phyloP scores from a whole-genome alignment of 2,797 vertebrate species.

The Phrynocephalus vlangalii region DNA sequence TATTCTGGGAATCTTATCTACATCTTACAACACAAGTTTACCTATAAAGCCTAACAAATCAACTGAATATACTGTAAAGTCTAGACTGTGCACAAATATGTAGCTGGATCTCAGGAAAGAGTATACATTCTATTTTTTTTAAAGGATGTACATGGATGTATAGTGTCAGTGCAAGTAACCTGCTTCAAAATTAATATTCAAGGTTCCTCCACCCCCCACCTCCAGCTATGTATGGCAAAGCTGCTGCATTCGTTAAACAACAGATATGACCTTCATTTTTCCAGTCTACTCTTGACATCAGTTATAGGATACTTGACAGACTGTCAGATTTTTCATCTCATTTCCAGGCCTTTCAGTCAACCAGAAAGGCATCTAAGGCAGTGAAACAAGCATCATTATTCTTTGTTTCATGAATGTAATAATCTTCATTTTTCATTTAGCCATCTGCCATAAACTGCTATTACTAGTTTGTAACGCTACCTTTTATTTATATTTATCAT shows the following conservation, averaged over 20 bases:
- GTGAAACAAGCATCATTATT: slow-evolving; percentile 57
- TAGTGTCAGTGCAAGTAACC: slow-evolving; percentile 18
- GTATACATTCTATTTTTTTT: neutral
- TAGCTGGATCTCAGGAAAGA: neutral
- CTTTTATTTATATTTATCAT: slow-evolving; percentile 34
- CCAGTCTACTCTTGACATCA: slow-evolving; percentile 56
- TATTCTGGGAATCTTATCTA: neutral
- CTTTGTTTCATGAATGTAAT: slow-evolving; percentile 51
- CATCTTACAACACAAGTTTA: neutral
- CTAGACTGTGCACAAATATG: neutral
- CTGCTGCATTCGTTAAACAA: slow-evolving; percentile 37
- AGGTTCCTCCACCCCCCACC: neutral
- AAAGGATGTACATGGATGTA: neutral
- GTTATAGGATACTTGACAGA: slow-evolving; percentile 58
- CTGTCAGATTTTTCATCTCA: slow-evolving; percentile 66
- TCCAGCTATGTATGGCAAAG: neutral
- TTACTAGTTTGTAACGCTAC: slow-evolving; percentile 39
- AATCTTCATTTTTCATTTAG: slow-evolving; percentile 55
- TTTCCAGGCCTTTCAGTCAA: slow-evolving; percentile 61
- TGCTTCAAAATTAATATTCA: slow-evolving; percentile 15
- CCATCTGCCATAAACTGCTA: slow-evolving; percentile 28
- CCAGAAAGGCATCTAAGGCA: slow-evolving; percentile 54
- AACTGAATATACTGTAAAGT: neutral
- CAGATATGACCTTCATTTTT: slow-evolving; percentile 42
- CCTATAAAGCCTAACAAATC: neutral